These are phyloP conservation scores for Noctilio leporinus DNA, from an alignment of 2,113 vertebrate species.

Conservation along the genomic window DNA sequence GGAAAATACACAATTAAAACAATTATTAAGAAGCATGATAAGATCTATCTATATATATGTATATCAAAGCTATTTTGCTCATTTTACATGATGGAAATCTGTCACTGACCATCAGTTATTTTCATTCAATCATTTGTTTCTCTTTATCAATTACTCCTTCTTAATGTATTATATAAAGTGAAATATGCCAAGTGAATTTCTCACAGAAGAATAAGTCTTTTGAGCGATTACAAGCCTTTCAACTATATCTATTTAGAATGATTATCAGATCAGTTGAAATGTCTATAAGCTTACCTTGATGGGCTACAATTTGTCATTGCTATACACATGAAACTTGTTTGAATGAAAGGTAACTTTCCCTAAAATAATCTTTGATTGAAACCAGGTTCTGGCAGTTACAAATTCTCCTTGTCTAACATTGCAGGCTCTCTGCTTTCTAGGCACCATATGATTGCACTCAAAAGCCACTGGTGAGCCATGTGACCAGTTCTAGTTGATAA, in stretches of 20 bases:
- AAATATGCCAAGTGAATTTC: constrained; percentile 73
- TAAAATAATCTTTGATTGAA: neutral
- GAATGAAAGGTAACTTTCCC: constrained; percentile 57
- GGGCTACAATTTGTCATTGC: constrained; percentile 47
- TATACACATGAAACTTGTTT: constrained; percentile 36
- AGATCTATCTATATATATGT: constrained; percentile 33
- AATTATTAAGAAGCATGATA: constrained; percentile 38
- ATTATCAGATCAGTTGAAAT: constrained; percentile 65
- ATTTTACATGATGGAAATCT: constrained; percentile 55
- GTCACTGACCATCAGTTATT: constrained; percentile 58
- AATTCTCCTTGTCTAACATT: neutral
- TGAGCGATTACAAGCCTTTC: constrained; percentile 59
- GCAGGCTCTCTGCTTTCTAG: neutral
- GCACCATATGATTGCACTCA: neutral
- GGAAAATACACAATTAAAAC: constrained; percentile 60
- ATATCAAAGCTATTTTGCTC: constrained; percentile 17
- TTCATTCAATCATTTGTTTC: constrained; percentile 54
- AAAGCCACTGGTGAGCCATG: neutral
- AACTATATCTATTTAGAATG: constrained; percentile 55
- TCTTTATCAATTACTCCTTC: constrained; percentile 55
- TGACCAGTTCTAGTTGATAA: neutral
- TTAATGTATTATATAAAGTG: constrained; percentile 51
- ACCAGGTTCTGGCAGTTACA: neutral
- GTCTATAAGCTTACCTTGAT: constrained; percentile 41
- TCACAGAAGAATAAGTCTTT: constrained; percentile 74